phyloP scores from a whole-genome alignment of 1,140 invertebrate species.

The Doryteuthis pealeii region DNA sequence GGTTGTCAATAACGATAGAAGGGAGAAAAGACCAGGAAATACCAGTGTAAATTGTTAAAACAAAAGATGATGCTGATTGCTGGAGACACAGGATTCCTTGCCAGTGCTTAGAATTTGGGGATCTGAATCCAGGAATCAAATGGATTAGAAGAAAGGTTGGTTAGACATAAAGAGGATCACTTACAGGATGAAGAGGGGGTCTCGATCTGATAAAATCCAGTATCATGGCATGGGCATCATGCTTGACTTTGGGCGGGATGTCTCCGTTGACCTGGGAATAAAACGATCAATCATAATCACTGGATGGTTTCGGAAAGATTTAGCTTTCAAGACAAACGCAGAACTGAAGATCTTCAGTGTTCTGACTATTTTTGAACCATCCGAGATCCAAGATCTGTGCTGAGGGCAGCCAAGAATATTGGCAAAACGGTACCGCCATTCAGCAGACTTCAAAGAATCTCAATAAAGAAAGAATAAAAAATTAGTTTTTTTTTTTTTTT shows the following conservation, averaged over 20 bases:
- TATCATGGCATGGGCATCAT: constrained; percentile 92
- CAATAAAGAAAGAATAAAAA: no score
- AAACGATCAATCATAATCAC: constrained; percentile 7
- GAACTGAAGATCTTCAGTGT: constrained; percentile 14
- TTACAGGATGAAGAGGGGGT: constrained; percentile 88
- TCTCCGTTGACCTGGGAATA: constrained; percentile 71
- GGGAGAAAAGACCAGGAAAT: no score
- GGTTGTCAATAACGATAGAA: no score
- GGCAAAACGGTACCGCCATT: no score
- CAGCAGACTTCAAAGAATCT: no score
- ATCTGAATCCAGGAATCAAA: no score
- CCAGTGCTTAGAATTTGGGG: no score
- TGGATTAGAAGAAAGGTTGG: neutral
- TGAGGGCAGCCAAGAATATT: no score
- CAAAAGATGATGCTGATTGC: no score
- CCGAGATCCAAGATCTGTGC: neutral
- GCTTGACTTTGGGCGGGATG: constrained; percentile 80
- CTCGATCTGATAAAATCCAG: constrained; percentile 94
- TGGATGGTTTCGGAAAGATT: neutral
- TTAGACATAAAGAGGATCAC: constrained; percentile 31
- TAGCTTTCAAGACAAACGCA: constrained; percentile 11
- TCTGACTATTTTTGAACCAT: neutral
- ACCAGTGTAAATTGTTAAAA: no score
- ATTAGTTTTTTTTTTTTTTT: no score
- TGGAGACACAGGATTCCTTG: no score